Evolutionary conservation across 2,888 invertebrate genomes (phyloP).

Genomic region (Drosophila dives): DNA sequence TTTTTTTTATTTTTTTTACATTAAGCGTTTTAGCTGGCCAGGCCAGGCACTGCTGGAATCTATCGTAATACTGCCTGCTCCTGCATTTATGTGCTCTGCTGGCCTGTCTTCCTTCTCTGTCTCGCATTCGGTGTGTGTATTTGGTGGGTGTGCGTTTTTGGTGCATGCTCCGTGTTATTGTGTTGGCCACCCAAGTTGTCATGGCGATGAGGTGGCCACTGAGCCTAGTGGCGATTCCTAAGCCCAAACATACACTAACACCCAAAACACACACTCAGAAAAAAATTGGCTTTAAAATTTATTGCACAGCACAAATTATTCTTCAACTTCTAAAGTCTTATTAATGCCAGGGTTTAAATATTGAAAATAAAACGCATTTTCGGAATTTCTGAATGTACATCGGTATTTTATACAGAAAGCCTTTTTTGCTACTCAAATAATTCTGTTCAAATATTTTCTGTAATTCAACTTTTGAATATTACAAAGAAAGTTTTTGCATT

Average conservation of each 20-base stretch:
- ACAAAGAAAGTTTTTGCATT: not conserved
- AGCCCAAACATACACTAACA: slow-evolving; percentile 9
- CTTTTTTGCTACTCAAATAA: not conserved
- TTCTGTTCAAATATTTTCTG: not conserved
- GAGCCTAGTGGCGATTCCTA: slow-evolving; percentile 51
- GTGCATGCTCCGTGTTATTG: slow-evolving; percentile 80
- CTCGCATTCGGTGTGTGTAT: slow-evolving; percentile 7
- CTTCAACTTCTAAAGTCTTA: rapidly evolving
- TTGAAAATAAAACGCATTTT: not conserved
- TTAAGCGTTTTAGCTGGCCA: slow-evolving; percentile 36
- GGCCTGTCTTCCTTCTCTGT: not conserved
- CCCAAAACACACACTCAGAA: slow-evolving; percentile 10
- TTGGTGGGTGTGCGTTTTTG: slow-evolving; percentile 53
- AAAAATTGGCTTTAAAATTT: not conserved
- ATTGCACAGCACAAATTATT: no score
- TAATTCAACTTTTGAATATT: not conserved
- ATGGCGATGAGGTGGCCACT: slow-evolving; percentile 50
- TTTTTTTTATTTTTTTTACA: slow-evolving; percentile 20
- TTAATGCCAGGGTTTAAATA: not conserved
- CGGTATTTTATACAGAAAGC: not conserved
- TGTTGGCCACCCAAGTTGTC: slow-evolving; percentile 74
- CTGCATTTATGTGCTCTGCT: slow-evolving; percentile 29
- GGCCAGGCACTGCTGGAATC: slow-evolving; percentile 67
- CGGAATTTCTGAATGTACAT: not conserved
- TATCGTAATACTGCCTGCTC: slow-evolving; percentile 64